Percentiles rank a stretch among this genome's conserved stretches.
Evolutionary conservation across 30 jellyfish, hydroid and myxozoan species (phyloP).

Genomic region (Aurelia coerulea): DNA sequence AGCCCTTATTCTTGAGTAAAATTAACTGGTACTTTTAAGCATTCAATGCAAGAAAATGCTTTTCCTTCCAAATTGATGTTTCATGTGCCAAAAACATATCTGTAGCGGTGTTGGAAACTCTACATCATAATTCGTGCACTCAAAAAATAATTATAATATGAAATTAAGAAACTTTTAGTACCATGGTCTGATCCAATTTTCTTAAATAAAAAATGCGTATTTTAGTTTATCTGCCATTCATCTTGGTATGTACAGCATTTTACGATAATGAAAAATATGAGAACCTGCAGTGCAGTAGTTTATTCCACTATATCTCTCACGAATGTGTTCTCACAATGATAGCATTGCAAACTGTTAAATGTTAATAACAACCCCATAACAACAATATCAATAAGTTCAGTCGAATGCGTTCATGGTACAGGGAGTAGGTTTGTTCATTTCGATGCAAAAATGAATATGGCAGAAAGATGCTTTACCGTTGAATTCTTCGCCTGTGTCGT

Average conservation of each 20-base stretch:
- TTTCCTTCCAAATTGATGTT: too few species aligned
- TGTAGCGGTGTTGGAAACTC: not conserved
- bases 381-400: not conserved
- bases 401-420: not conserved
- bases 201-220: not conserved
- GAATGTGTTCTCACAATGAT: not conserved
- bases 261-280: not conserved
- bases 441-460: not conserved
- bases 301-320: not conserved
- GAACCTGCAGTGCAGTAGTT: conserved; percentile 1
- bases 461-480: conserved; percentile 1
- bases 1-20: too few species aligned
- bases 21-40: too few species aligned
- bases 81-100: too few species aligned
- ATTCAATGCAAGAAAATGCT: too few species aligned
- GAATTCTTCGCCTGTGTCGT: conserved; percentile 14
- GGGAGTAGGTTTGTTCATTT: not conserved
- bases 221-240: not conserved
- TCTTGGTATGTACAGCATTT: not conserved
- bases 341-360: not conserved
- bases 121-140: conserved; percentile 2
- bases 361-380: not conserved
- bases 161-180: conserved; percentile 1
- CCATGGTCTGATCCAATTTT: not conserved
- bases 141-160: not conserved